Evolutionary conservation across 2,113 vertebrate genomes (phyloP).

Genomic region (Nansenia antarctica): DNA sequence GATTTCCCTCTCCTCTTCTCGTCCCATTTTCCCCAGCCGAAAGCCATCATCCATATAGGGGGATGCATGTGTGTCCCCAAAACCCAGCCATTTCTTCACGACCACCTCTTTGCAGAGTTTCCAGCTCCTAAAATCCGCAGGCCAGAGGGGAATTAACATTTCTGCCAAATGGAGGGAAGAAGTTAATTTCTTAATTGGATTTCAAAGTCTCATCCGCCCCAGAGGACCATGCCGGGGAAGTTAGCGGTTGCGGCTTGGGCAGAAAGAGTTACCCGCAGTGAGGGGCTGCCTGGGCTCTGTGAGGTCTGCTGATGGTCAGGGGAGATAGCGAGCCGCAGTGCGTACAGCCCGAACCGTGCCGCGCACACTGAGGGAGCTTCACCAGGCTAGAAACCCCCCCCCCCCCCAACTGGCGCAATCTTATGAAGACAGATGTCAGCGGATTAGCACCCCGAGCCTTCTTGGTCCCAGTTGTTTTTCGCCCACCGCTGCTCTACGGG

Average conservation of each 20-base stretch:
- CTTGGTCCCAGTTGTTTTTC: slow-evolving; percentile 41
- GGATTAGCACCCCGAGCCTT: slow-evolving; percentile 26
- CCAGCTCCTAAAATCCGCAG: slow-evolving; percentile 49
- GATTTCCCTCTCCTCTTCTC: not conserved
- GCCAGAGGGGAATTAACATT: slow-evolving; percentile 43
- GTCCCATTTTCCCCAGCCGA: slow-evolving; percentile 16
- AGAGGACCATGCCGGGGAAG: slow-evolving; percentile 56
- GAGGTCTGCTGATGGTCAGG: slow-evolving; percentile 54
- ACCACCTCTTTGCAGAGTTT: slow-evolving; percentile 34
- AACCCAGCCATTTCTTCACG: slow-evolving; percentile 13
- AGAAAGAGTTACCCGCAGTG: slow-evolving; percentile 34
- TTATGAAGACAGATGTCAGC: slow-evolving; percentile 51
- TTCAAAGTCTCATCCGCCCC: slow-evolving; percentile 53
- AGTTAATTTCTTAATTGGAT: slow-evolving; percentile 64
- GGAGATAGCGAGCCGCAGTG: slow-evolving; percentile 33
- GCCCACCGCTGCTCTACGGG: slow-evolving; percentile 18
- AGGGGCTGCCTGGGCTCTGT: slow-evolving; percentile 38
- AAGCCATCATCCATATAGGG: slow-evolving; percentile 17
- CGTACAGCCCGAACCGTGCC: not conserved
- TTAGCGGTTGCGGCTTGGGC: slow-evolving; percentile 56
- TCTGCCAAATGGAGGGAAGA: slow-evolving; percentile 56
- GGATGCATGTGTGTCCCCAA: slow-evolving; percentile 10
- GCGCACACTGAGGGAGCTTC: too few relatives aligned
- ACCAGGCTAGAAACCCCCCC: slow-evolving; percentile 33
- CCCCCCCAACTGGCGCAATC: slow-evolving; percentile 39